phyloP scores from a whole-genome alignment of 2,888 invertebrate genomes.

The Microctonus brassicae region DNA sequence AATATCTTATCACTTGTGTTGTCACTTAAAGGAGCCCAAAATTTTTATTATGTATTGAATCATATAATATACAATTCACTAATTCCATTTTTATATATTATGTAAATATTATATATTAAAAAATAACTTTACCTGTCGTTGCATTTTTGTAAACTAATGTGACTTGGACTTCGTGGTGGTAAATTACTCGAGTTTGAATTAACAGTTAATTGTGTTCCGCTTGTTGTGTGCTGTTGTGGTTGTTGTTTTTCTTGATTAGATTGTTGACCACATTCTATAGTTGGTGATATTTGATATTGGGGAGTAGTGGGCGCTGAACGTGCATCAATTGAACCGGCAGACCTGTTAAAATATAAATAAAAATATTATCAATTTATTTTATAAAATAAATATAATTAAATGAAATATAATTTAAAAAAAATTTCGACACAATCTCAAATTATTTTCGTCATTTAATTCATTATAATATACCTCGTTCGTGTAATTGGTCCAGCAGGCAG shows the following conservation, averaged over 20 bases:
- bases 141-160: conserved; percentile 57
- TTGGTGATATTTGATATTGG: conserved; percentile 66
- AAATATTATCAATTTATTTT: conserved; percentile 3
- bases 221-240: conserved; percentile 51
- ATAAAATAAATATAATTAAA: conserved; percentile 7
- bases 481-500: conserved; percentile 54
- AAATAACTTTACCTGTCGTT: conserved; percentile 57
- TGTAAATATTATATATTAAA: no score
- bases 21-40: no score
- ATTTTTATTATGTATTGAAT: no score
- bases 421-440: no score
- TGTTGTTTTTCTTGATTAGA: conserved; percentile 54
- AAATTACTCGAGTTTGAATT: conserved; percentile 51
- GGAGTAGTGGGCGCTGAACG: conserved; percentile 81
- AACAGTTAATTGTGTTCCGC: conserved; percentile 59
- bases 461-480: conserved; percentile 56
- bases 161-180: conserved; percentile 67
- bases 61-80: no score
- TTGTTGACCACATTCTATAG: conserved; percentile 60
- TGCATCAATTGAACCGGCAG: conserved; percentile 75
- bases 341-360: conserved; percentile 61
- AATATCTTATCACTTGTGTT: no score
- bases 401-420: conserved; percentile 1
- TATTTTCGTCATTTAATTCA: no score
- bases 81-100: no score